Percentiles rank a stretch among this genome's conserved stretches.
Evolutionary conservation across 2,888 invertebrate genomes (phyloP).

Genomic region (Penaeus monodon): DNA sequence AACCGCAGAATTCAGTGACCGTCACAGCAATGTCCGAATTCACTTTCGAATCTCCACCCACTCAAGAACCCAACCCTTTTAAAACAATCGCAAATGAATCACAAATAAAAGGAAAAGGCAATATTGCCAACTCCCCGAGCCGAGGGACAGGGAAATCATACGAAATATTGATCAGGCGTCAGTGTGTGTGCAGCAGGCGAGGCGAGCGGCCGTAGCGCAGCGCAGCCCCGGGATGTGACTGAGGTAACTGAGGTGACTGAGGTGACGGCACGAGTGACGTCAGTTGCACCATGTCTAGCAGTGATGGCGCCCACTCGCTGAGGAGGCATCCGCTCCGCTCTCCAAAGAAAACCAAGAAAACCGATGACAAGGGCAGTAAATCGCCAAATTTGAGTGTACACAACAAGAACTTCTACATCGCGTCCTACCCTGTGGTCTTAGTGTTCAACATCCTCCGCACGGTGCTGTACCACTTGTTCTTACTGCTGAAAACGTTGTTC

Average conservation of each 20-base stretch:
- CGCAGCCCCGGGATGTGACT: not conserved
- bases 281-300: conserved; percentile 50
- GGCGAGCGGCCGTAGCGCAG: not conserved
- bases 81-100: no score
- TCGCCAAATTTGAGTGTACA: conserved; percentile 44
- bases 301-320: conserved; percentile 53
- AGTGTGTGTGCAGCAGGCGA: not conserved
- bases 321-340: conserved; percentile 53
- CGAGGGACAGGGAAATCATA: no score
- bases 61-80: no score
- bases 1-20: no score
- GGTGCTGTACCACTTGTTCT: conserved; percentile 54
- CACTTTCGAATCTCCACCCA: no score
- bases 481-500: conserved; percentile 58
- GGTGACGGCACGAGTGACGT: conserved; percentile 29
- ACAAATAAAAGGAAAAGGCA: no score
- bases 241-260: conserved; percentile 11
- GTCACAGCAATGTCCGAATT: no score
- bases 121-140: no score
- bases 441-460: conserved; percentile 55
- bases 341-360: conserved; percentile 55
- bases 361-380: conserved; percentile 39
- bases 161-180: no score
- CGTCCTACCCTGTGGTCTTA: conserved; percentile 57
- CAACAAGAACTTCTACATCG: conserved; percentile 60